Percentiles rank a stretch among this genome's conserved stretches.
Evolutionary conservation across 1,140 invertebrate species (phyloP).

Genomic region (Leguminivora glycinivorella): DNA sequence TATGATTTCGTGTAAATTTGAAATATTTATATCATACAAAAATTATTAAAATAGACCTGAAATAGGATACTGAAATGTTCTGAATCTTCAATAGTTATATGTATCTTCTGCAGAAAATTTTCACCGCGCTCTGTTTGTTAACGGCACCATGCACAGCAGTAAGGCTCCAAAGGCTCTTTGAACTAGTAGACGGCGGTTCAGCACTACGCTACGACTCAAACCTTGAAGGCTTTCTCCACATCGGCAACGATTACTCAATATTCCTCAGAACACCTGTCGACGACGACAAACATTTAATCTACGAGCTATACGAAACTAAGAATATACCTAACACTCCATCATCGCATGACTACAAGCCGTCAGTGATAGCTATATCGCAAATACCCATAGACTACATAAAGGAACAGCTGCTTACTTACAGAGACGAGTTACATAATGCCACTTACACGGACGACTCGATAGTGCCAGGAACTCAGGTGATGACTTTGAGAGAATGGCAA

Average conservation of each 20-base stretch:
- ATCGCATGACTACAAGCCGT: constrained; percentile 43
- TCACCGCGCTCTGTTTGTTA: neutral
- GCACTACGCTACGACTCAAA: constrained; percentile 46
- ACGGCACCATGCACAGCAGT: constrained; percentile 35
- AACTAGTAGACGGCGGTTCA: constrained; percentile 60
- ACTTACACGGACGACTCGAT: constrained; percentile 58
- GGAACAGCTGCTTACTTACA: constrained; percentile 57
- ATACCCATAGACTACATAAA: constrained; percentile 61
- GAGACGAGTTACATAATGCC: constrained; percentile 55
- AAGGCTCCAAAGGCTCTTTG: constrained; percentile 62
- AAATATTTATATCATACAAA: too few relatives aligned
- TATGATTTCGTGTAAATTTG: too few relatives aligned
- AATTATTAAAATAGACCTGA: too few relatives aligned
- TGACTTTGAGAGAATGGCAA: constrained; percentile 67
- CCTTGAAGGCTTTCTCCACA: constrained; percentile 57
- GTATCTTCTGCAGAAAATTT: neutral
- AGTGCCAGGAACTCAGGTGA: constrained; percentile 59
- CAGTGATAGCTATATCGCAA: constrained; percentile 58
- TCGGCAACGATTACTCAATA: constrained; percentile 62
- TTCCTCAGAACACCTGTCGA: constrained; percentile 54
- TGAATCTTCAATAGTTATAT: too few relatives aligned
- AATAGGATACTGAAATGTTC: too few relatives aligned
- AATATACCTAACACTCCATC: constrained; percentile 43
- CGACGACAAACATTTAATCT: constrained; percentile 59
- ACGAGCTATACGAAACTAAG: constrained; percentile 63